Conservation (phyloP, 2,113 vertebrate genomes). For the Chamaea fasciata region DNA sequence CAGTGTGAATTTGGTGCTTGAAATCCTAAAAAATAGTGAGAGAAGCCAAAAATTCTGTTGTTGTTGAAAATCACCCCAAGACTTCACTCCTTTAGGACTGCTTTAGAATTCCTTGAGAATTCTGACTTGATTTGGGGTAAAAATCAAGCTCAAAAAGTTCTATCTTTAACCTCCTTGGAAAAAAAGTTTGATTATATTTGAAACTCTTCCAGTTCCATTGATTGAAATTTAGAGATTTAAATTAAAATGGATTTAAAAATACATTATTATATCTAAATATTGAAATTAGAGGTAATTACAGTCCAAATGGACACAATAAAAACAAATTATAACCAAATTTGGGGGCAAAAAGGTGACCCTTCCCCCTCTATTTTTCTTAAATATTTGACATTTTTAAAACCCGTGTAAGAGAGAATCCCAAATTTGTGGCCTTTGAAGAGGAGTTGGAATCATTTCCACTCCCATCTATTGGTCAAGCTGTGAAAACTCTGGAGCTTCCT, state of each 20-base stretch:
- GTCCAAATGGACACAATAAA: background rate
- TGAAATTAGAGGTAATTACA: background rate
- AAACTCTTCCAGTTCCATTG: background rate
- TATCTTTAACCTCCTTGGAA: background rate
- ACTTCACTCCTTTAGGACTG: no score
- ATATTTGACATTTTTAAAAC: background rate
- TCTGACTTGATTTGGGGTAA: no score
- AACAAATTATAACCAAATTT: background rate
- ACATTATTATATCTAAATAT: background rate
- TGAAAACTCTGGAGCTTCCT: background rate
- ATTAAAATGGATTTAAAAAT: accelerated
- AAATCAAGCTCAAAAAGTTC: no score
- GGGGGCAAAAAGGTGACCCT: accelerated
- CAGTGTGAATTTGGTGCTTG: no score
- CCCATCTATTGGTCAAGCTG: background rate
- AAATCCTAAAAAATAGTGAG: no score
- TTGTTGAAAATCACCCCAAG: no score
- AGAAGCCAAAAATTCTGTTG: no score
- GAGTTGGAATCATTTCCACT: background rate
- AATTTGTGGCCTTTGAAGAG: background rate
- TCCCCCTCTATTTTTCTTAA: background rate
- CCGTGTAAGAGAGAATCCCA: background rate
- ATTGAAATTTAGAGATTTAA: background rate
- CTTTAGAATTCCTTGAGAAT: no score
- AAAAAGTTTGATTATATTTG: background rate